Conservation (phyloP, 1,140 invertebrate genomes). For the Neodiprion fabricii region DNA sequence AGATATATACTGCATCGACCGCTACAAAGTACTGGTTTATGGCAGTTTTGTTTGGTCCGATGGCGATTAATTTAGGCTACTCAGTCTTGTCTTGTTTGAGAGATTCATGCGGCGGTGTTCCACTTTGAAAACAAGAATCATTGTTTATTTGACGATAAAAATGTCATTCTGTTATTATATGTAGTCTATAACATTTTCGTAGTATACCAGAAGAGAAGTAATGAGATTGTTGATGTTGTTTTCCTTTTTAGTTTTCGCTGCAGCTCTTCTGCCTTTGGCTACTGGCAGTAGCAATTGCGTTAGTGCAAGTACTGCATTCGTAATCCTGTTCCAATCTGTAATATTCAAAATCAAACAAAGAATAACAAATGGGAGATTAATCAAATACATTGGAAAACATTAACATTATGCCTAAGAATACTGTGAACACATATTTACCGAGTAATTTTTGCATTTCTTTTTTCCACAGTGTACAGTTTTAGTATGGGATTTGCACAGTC, state of each 20-base stretch:
- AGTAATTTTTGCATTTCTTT: background rate
- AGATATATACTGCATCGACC: conserved; percentile 2
- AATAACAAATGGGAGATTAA: background rate
- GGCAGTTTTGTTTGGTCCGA: conserved; percentile 12
- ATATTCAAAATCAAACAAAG: background rate
- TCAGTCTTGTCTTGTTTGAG: conserved; percentile 17
- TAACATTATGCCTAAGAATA: background rate
- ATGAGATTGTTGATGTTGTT: conserved; percentile 9
- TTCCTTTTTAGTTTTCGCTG: conserved; percentile 1
- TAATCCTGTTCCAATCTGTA: conserved; percentile 5
- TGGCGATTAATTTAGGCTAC: conserved; percentile 18
- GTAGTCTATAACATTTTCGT: background rate
- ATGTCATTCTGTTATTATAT: background rate
- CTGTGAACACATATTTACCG: background rate
- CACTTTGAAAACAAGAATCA: background rate
- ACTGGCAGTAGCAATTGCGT: background rate
- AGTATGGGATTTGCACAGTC: background rate
- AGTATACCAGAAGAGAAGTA: background rate
- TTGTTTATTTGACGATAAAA: background rate
- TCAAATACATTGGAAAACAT: background rate
- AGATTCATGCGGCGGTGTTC: background rate
- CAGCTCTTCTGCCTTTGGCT: conserved; percentile 4
- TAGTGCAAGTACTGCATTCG: conserved; percentile 1
- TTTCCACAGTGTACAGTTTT: background rate
- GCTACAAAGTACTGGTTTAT: conserved; percentile 15